Base-by-base conservation (phyloP, 2,797 vertebrate species). In the Bradypodion pumilum region DNA sequence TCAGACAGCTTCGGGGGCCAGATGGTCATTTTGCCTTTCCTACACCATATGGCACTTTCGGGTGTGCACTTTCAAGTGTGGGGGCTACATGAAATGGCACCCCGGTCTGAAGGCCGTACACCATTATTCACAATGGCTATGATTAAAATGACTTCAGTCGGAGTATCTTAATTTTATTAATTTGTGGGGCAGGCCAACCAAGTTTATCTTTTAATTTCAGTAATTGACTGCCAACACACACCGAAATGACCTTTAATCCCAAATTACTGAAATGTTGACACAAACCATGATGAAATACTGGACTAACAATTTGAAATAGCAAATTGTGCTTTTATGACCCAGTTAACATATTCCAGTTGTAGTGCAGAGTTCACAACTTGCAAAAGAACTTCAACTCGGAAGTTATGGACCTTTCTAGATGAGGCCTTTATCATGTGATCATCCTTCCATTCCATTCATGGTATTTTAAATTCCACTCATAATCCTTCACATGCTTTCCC, bases 71-170 rank as follows among this genome's bases (percentile, higher is more conserved):
- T n/a, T n/a, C n/a, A n/a, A n/a, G n/a, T n/a, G n/a, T n/a, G n/a
- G n/a, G n/a, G n/a, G n/a, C n/a, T n/a, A n/a, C n/a, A n/a, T n/a
- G n/a, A n/a, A n/a, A n/a, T n/a, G n/a, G n/a, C n/a, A n/a, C n/a
- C n/a, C n/a, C n/a, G n/a, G n/a, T n/a, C n/a, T n/a, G n/a, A n/a
- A n/a, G n/a, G 59, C 23, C 32, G n/a, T 35, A 68, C 63, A 4
- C 37, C n/a, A 74, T 59, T 68, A 59, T 40, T 85, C 49, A 52
- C 23, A 19, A 56, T 44, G 46, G 10, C 10, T 65, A 23, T 27
- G 77, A 85, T 80, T 80, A 74, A 59, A 74, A 80, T 74, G 3
- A 68, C 29, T 66, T 74, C 37, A 80, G 7, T 72, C 8, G 7
- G 56, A 69, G 77, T 19, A 66, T 21, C 74, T 80, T 19, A 59